Base-by-base conservation (phyloP, 2,113 vertebrate genomes). In the Dipodomys stephensi region DNA sequence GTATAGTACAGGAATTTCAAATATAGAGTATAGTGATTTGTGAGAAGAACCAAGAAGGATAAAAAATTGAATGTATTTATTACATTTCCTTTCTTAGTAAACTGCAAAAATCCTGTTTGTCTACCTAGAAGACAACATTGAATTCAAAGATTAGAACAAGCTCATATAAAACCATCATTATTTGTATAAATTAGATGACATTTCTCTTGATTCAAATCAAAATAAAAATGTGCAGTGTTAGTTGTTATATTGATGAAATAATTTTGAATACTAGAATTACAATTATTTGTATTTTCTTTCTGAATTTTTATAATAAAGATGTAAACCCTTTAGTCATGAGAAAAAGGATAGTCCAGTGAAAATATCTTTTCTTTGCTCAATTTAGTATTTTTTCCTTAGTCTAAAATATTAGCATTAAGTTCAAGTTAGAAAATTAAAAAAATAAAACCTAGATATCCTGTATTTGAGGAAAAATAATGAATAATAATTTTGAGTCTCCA, bases 121-220 rank as follows among this genome's bases (percentile, higher is more conserved):
- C 77, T 74, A 49, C 44, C 39, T 39, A 65, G 35, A 44, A 76
- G 10, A 74, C 57, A 86, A 18, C 4, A 62, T 69, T 44, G 7
- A 83, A 28, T 71, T 79, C 19, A 88, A 95, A 80, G 23, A 64
- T 22, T 49, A 85, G 88, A 94, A 92, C 39, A 79, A 76, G 19
- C 20, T 49, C 18, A n/a, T 35, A 74, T 7, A 39, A 15, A 64
- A 64, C 46, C 49, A 68, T 49, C 20, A n/a, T 84, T 83, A 71
- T 76, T 30, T 76, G 11, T 71, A 62, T 73, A 84, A 93, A 39
- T 1, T 39, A 39, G 39, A 39, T 6, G 39, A 87, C 57, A 2
- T 83, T 25, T 81, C 81, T 92, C 16, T 78, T 93, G 69, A 74
- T 82, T 74, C 11, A 85, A 57, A 82, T n/a, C 9, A 81, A 97